Evolutionary conservation across 2,888 invertebrate genomes (phyloP), one percentile per base, ranked within the genome.

Genomic region (Xestoiulus laeticollis): DNA sequence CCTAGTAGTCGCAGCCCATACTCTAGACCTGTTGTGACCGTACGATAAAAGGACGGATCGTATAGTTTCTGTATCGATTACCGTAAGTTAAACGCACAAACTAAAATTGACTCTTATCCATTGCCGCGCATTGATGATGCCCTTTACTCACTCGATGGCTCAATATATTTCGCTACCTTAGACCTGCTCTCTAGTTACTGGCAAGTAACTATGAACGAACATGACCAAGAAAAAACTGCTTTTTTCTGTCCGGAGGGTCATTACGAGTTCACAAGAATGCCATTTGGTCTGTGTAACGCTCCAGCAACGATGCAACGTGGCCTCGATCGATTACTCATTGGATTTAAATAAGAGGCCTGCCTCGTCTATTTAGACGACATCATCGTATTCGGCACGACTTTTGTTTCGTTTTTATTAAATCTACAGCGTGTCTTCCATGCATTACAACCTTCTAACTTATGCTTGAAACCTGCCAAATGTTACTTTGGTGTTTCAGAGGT

Each of bases 381-480:
- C 0, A 22, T 78, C 19, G 19, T 30, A 1, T 26, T 78, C 2
- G 78, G 1, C 19, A 6, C 10, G 0, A 14, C 78, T 1, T 78
- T 78, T 30, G 0, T 0, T 2, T 0, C 1, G 44, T 44, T 44
- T 14, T 14, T 44, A 0, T 16, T 85, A 0, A 22, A 85, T 59
- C 32, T 53, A 12, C 38, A 32, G 19, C 0, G 33, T 1, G 14
- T 32, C 16, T 53, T 53, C 1, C 48, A 44, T 0, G 4, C 22
- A 0, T 44, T 44, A 2, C 43, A 8, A 0, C 0, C 44, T 44
- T 2, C 8, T 44, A 2, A 44, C 2, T 2, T 44, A 0, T 14
- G 44, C 10, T n/a, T 85, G 8, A 85, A 78, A 43, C 86, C 78
- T 12, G 38, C 8, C n/a, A 87, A 87, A 26, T 87, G 86, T 83